Conservation (phyloP, 2,888 invertebrate genomes). For the Balanococcus diminutus region DNA sequence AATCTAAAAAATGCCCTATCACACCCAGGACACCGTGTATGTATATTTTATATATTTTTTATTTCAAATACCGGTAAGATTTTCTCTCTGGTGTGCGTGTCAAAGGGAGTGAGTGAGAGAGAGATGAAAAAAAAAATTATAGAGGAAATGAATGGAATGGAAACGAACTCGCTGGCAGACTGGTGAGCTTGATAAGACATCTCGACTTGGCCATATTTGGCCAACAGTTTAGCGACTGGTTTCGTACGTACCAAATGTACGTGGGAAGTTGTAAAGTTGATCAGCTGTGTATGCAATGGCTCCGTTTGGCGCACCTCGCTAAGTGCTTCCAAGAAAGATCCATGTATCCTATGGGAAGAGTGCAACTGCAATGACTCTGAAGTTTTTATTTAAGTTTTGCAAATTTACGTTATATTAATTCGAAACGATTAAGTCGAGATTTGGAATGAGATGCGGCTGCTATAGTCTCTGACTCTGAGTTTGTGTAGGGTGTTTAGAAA, state of each 20-base stretch:
- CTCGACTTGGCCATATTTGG: conserved; percentile 49
- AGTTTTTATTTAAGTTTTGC: neutral
- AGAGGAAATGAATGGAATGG: neutral
- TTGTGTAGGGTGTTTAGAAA: neutral
- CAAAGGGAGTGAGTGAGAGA: neutral
- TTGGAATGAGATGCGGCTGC: too few relatives aligned
- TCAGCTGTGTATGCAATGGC: conserved; percentile 11
- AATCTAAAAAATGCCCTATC: too few relatives aligned
- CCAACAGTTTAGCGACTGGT: conserved; percentile 31
- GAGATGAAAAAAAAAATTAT: neutral
- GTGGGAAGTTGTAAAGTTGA: conserved; percentile 45
- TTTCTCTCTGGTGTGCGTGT: neutral
- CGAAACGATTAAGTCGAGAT: too few relatives aligned
- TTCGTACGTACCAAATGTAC: neutral
- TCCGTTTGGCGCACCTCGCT: conserved; percentile 25
- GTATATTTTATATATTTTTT: neutral
- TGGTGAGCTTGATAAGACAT: conserved; percentile 3
- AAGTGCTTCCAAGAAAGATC: neutral
- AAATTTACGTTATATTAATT: too few relatives aligned
- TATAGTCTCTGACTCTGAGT: too few relatives aligned
- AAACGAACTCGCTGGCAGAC: neutral
- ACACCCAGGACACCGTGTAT: too few relatives aligned
- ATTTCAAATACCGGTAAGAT: neutral
- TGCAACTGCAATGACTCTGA: neutral
- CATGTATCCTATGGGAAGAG: neutral